phyloP scores from a whole-genome alignment of 2,797 vertebrate species.

The Setipinna tenuifilis region DNA sequence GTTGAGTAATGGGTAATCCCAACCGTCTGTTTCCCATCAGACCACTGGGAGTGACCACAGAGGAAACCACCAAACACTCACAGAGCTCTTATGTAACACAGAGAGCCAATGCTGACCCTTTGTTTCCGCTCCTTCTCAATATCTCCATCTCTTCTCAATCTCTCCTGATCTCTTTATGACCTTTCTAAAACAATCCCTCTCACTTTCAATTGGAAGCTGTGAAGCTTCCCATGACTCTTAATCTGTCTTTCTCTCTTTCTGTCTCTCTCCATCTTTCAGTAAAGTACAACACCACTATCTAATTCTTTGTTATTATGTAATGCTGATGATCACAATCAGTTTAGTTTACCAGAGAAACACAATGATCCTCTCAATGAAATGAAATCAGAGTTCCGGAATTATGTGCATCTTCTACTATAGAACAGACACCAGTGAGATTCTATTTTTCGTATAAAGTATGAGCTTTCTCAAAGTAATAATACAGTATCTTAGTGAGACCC shows the following conservation, averaged over 20 bases:
- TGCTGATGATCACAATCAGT: not conserved
- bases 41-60: slow-evolving; percentile 21
- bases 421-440: not conserved
- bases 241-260: not conserved
- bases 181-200: not conserved
- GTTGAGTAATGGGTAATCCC: slow-evolving; percentile 69
- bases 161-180: not conserved
- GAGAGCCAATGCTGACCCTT: not conserved
- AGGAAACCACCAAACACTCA: not conserved
- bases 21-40: slow-evolving; percentile 60
- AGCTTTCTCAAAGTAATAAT: not conserved
- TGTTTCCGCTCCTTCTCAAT: not conserved
- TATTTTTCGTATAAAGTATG: not conserved
- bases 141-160: not conserved
- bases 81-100: not conserved
- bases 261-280: not conserved
- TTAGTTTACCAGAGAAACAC: not conserved
- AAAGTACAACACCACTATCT: not conserved
- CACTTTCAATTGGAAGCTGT: not conserved
- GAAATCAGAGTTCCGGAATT: not conserved
- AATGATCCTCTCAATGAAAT: not conserved
- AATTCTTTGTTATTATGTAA: not conserved
- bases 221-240: slow-evolving; percentile 6
- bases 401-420: too few relatives aligned
- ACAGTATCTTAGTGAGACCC: not conserved